phyloP scores from a whole-genome alignment of 2,113 vertebrate genomes.

The Macroglossus sobrinus region DNA sequence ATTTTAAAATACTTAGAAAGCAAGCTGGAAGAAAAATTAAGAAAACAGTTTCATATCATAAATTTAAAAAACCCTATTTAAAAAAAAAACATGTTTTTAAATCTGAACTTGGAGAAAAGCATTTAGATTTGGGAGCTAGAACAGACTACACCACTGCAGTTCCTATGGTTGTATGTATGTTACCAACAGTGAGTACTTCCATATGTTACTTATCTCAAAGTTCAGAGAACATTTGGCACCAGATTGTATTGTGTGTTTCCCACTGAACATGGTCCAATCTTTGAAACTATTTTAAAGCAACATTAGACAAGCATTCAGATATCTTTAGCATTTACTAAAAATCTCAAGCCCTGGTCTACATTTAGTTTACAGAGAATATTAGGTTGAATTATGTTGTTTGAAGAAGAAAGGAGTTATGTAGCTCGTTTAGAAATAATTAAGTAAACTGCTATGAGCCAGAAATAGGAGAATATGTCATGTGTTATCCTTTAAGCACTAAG shows the following conservation, averaged over 20 bases:
- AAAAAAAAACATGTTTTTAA: neutral
- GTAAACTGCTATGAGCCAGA: neutral
- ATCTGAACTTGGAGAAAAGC: neutral
- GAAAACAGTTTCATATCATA: neutral
- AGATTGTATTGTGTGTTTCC: neutral
- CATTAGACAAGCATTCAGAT: neutral
- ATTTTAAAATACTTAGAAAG: neutral
- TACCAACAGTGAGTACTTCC: neutral
- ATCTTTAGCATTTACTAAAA: constrained; percentile 14
- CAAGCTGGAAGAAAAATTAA: neutral
- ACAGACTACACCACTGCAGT: neutral
- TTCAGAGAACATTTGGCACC: constrained; percentile 10
- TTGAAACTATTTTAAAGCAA: neutral
- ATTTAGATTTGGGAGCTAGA: neutral
- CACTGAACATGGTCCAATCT: neutral
- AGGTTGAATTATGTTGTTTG: neutral
- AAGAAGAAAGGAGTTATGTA: neutral
- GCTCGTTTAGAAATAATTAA: constrained; percentile 1
- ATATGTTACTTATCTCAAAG: neutral
- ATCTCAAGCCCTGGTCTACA: neutral
- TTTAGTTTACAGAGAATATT: neutral
- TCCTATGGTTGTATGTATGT: neutral
- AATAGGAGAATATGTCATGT: neutral
- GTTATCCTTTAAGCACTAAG: neutral
- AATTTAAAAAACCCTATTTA: neutral